Percentiles rank a stretch among this genome's conserved stretches.
Conservation (phyloP, 2,797 vertebrate species). For the Sebastes reedi region DNA sequence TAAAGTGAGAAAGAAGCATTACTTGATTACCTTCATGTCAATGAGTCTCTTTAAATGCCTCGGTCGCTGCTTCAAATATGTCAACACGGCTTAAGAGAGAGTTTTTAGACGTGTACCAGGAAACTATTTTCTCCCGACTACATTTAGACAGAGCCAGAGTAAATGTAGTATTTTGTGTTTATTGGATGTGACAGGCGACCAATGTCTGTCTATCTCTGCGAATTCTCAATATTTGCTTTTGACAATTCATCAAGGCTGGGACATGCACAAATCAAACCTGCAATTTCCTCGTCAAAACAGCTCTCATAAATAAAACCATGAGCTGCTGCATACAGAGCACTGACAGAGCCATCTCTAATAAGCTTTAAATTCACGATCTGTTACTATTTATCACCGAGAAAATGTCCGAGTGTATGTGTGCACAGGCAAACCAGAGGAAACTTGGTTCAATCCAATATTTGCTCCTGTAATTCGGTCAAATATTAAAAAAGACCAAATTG, state of each 20-base stretch:
- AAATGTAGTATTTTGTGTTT: constrained; percentile 52
- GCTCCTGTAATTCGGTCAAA: constrained; percentile 76
- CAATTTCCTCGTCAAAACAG: constrained; percentile 71
- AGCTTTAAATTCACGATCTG: constrained; percentile 65
- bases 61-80: constrained; percentile 20
- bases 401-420: constrained; percentile 58
- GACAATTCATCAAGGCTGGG: constrained; percentile 62
- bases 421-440: constrained; percentile 71
- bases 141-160: constrained; percentile 46
- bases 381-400: constrained; percentile 68
- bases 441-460: constrained; percentile 76
- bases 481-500: constrained; percentile 76
- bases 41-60: constrained; percentile 32
- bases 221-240: constrained; percentile 70
- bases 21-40: constrained; percentile 34
- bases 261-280: constrained; percentile 67
- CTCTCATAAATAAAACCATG: constrained; percentile 63
- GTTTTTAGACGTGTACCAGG: constrained; percentile 39
- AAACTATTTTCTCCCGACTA: constrained; percentile 48
- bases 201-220: constrained; percentile 53
- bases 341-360: constrained; percentile 66
- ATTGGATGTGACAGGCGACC: constrained; percentile 65
- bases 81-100: constrained; percentile 41
- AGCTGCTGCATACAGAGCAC: constrained; percentile 48
- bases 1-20: constrained; percentile 58